Conservation (phyloP, 2,113 vertebrate species). For the Podarcis raffonei region DNA sequence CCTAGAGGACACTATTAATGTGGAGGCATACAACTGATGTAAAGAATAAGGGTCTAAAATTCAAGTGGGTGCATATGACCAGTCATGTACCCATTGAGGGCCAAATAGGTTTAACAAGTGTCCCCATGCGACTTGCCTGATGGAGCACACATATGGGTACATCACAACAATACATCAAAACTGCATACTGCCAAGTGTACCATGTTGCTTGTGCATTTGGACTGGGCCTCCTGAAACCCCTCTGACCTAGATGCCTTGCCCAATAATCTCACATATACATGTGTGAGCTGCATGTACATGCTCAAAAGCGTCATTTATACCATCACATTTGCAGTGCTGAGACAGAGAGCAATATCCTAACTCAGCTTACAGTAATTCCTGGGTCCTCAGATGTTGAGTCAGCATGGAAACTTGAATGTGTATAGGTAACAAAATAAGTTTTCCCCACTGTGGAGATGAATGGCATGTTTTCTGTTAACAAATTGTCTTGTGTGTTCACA, state of each 20-base stretch:
- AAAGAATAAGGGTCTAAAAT: too few relatives aligned
- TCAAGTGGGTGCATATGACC: too few relatives aligned
- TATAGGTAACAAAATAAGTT: not conserved
- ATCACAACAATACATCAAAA: too few relatives aligned
- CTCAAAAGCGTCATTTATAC: not conserved
- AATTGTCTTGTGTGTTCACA: fast-evolving
- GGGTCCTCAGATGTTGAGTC: not conserved
- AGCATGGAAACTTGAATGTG: not conserved
- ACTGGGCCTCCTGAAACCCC: not conserved
- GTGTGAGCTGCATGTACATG: not conserved
- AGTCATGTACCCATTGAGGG: too few relatives aligned
- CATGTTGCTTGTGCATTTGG: too few relatives aligned
- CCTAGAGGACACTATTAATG: too few relatives aligned
- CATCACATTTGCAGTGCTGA: not conserved
- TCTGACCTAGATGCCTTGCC: not conserved
- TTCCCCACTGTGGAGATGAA: not conserved
- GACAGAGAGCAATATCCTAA: not conserved
- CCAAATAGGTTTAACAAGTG: too few relatives aligned
- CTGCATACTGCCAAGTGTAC: too few relatives aligned
- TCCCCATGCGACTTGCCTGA: too few relatives aligned
- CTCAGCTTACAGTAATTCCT: not conserved
- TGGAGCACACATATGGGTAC: too few relatives aligned
- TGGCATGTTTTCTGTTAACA: not conserved
- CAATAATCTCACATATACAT: not conserved
- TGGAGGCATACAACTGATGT: too few relatives aligned